Base-by-base conservation (phyloP, 2,888 invertebrate species). In the Drosophila cognata region DNA sequence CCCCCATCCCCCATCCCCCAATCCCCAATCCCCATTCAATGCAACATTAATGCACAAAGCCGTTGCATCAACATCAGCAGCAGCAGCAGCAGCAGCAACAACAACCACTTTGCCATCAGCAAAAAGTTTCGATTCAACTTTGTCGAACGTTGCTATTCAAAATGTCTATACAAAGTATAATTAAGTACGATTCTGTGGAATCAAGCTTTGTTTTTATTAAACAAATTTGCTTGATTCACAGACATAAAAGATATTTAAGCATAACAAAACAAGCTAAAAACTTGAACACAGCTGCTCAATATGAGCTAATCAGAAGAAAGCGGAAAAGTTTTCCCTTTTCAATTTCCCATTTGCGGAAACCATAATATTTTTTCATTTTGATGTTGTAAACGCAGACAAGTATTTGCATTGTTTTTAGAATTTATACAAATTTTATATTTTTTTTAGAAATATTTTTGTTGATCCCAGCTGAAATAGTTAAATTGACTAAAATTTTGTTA, bases 81-180 rank as follows among this genome's bases (percentile, higher is more conserved):
- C 25, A 51, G 6, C 55, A 41, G 33, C 57, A 41, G 28, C 57
- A 11, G 5, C 25, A 51, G 7, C 36, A 38, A 2, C 58, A 36
- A 38, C 53, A 43, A 31, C 57, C 74, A 78, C 78, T 74, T 74
- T 63, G 21, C 35, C 56, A 63, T 59, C 60, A 63, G 52, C 52
- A 33, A 71, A 77, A 77, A 74, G 53, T 77, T 77, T 57, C 46
- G 29, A 46, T 28, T 35, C 46, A 58, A 74, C 56, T 53, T 51
- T 52, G 29, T 56, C 67, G 50, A 57, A 36, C 28, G 46, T 38
- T 28, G 21, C 2, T 28, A 28, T 38, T 11, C 7, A 35, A 50
- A 38, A 41, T 28, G 7, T 25, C 7, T 7, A 35, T 21, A 21
- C 10, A 50, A 21, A 6, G 5, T 28, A 21, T 55, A 50, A 46